A percentile compares a stretch with the other conserved stretches of the same genome.
phyloP scores from a whole-genome alignment of 2,113 vertebrate genomes.

The Ochotona curzoniae region DNA sequence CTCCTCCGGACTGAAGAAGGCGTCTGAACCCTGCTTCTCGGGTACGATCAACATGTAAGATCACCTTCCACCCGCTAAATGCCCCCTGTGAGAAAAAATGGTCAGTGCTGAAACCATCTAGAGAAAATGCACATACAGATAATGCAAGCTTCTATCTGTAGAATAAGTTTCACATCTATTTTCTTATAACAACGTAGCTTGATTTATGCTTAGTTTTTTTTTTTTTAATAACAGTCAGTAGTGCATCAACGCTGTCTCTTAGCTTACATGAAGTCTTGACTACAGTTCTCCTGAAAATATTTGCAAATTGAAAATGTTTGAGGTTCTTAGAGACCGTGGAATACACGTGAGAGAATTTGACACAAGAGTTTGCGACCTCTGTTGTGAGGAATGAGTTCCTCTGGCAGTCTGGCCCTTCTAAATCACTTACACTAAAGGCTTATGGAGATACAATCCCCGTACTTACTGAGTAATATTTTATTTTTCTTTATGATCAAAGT shows the following conservation, averaged over 20 bases:
- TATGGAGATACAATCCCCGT: conserved; percentile 4
- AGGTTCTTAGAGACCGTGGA: not conserved
- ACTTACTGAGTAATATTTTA: not conserved
- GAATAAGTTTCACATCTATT: not conserved
- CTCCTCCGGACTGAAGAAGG: conserved; percentile 96
- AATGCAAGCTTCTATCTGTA: conserved; percentile 18
- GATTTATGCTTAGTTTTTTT: not conserved
- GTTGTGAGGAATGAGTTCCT: not conserved
- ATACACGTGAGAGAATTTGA: not conserved
- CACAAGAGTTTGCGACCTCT: not conserved
- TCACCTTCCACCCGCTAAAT: conserved; percentile 97
- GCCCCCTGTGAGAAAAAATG: conserved; percentile 89
- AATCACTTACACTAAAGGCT: not conserved
- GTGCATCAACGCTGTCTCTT: not conserved
- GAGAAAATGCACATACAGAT: conserved; percentile 20
- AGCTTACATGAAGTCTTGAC: not conserved
- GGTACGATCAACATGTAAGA: conserved; percentile 94
- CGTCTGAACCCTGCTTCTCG: conserved; percentile 96
- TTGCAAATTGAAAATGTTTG: not conserved
- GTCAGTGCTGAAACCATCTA: conserved; percentile 33
- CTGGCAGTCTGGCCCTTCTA: not conserved
- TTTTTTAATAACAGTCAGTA: conserved; percentile 33
- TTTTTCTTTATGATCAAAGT: not conserved
- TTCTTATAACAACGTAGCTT: conserved; percentile 26
- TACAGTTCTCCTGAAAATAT: conserved; percentile 32